Percentiles rank a stretch among this genome's conserved stretches.
Conservation (phyloP, 2,113 vertebrate genomes). For the Pungitius pungitius region DNA sequence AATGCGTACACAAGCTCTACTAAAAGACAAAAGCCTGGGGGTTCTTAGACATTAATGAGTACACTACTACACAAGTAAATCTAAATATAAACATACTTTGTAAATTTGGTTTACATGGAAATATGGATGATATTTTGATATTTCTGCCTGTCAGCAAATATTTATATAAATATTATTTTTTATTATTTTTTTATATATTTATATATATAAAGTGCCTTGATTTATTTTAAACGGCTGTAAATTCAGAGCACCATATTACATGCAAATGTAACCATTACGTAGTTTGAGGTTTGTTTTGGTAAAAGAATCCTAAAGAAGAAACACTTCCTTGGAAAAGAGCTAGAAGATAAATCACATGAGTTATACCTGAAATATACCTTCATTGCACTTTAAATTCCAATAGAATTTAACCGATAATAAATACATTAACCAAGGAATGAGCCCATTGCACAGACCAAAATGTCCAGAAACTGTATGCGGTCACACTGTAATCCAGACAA, state of each 20-base stretch:
- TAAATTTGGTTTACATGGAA: background rate
- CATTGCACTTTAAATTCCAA: background rate
- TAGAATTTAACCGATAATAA: background rate
- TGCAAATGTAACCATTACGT: background rate
- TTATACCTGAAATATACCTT: background rate
- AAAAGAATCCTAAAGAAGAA: background rate
- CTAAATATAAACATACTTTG: background rate
- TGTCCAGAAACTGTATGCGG: background rate
- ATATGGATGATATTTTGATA: background rate
- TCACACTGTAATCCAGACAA: background rate
- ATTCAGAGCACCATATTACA: background rate
- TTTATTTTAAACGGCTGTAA: background rate
- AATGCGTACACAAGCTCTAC: background rate
- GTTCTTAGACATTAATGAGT: background rate
- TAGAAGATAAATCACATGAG: background rate
- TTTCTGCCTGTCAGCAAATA: background rate
- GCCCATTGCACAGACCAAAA: background rate
- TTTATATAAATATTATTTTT: too few species aligned
- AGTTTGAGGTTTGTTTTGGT: background rate
- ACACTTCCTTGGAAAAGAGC: background rate
- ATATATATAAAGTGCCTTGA: too few species aligned
- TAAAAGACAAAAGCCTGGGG: background rate
- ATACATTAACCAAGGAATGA: background rate
- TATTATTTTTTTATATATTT: too few species aligned
- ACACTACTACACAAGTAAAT: background rate